Percentiles rank a stretch among this genome's conserved stretches.
Evolutionary conservation across 2,797 vertebrate genomes (phyloP).

Genomic region (Crocidura indochinensis): DNA sequence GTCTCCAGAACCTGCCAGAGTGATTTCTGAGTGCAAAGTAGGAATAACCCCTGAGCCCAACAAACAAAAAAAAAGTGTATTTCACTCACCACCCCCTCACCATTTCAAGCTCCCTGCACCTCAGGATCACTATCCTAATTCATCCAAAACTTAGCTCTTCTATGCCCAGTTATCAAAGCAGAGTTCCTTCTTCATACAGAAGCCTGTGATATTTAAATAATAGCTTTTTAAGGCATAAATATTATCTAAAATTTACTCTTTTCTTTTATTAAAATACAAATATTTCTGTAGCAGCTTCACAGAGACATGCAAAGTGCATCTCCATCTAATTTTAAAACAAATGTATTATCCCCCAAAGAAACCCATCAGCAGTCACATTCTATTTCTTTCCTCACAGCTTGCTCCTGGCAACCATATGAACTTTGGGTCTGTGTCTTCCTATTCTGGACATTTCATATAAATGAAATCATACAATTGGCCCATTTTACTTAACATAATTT

Average conservation of each 20-base stretch:
- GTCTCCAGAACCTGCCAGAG: too few species aligned
- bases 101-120: background rate
- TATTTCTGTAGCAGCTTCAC: conserved; percentile 30
- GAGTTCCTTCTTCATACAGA: background rate
- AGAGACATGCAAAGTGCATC: background rate
- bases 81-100: background rate
- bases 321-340: conserved; percentile 50
- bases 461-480: background rate
- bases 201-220: conserved; percentile 39
- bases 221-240: background rate
- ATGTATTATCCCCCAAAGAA: conserved; percentile 13
- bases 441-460: conserved; percentile 14
- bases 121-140: conserved; percentile 35
- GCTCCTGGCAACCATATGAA: background rate
- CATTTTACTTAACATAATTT: conserved; percentile 14
- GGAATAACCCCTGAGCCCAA: too few species aligned
- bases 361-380: background rate
- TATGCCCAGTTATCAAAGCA: background rate
- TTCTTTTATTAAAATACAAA: background rate
- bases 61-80: background rate
- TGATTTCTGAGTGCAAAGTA: too few species aligned
- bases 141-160: background rate
- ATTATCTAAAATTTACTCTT: conserved; percentile 4
- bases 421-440: background rate
- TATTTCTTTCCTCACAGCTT: background rate